Conservation (phyloP, 2,888 invertebrate genomes). For the Cryptocheilus praepositus region DNA sequence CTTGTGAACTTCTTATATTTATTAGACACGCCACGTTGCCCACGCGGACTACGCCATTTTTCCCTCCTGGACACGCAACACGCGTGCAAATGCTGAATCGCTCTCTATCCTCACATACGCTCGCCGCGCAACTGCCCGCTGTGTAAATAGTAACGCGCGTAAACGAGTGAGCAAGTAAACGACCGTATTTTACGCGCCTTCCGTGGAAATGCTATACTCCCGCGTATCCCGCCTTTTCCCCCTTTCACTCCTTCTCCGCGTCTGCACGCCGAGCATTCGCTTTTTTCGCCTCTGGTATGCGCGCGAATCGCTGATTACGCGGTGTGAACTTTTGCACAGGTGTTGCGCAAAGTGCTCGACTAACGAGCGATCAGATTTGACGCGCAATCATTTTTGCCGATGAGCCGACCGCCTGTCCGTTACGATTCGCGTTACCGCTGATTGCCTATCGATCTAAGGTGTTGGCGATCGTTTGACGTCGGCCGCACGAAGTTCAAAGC, state of each 20-base stretch:
- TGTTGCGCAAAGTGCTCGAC: too few relatives aligned
- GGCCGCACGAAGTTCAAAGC: too few relatives aligned
- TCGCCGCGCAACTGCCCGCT: neutral
- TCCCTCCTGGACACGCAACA: conserved; percentile 12
- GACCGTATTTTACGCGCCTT: conserved; percentile 8
- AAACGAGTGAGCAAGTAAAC: neutral
- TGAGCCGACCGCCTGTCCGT: too few relatives aligned
- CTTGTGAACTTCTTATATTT: conserved; percentile 45
- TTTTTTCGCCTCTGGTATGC: conserved; percentile 11
- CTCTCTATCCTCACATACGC: conserved; percentile 10
- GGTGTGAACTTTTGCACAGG: neutral
- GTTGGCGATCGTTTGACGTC: too few relatives aligned
- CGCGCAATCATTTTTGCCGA: too few relatives aligned
- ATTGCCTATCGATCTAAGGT: too few relatives aligned
- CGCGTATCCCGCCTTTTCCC: conserved; percentile 3
- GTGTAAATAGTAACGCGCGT: too few relatives aligned
- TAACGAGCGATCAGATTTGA: too few relatives aligned
- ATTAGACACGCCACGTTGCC: conserved; percentile 59
- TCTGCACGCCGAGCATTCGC: neutral
- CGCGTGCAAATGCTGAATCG: neutral
- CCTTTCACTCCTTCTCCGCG: neutral
- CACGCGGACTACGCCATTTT: conserved; percentile 40
- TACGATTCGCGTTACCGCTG: too few relatives aligned
- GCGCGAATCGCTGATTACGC: neutral
- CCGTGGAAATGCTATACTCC: conserved; percentile 25